Percentiles rank a stretch among this genome's conserved stretches.
Conservation (phyloP, 2,797 vertebrate genomes). For the Astyanax mexicanus region DNA sequence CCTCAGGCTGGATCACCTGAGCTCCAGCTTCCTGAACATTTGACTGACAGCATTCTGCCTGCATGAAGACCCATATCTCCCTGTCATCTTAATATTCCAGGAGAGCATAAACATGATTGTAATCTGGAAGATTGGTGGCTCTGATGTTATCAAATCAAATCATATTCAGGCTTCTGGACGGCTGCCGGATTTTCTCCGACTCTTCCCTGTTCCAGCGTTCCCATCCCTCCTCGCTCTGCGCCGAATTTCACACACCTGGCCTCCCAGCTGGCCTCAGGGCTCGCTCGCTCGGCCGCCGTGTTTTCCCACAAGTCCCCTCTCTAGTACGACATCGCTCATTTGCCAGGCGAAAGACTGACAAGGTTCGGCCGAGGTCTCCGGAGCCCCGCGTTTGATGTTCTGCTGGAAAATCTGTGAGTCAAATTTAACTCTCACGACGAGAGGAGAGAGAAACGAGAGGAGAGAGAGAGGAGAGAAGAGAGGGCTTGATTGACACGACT, state of each 20-base stretch:
- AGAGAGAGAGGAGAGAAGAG: too few species aligned
- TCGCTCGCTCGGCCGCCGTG: background rate
- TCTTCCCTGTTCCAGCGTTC: background rate
- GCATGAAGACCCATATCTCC: background rate
- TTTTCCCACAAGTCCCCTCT: background rate
- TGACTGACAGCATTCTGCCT: slow-evolving; percentile 1
- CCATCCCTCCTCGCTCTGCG: background rate
- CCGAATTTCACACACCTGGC: background rate
- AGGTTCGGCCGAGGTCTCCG: background rate
- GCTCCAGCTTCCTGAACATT: background rate
- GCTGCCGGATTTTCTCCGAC: background rate
- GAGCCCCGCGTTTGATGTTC: background rate
- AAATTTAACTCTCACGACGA: background rate
- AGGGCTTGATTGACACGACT: background rate
- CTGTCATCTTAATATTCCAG: background rate
- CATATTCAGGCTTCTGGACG: background rate
- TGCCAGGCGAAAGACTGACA: background rate
- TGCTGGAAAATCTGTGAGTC: background rate
- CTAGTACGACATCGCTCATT: background rate
- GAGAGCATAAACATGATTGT: background rate
- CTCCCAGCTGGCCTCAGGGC: background rate
- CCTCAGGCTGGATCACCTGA: background rate
- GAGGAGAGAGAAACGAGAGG: too few species aligned
- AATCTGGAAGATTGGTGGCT: background rate
- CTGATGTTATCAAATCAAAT: background rate